phyloP scores from a whole-genome alignment of 1,140 invertebrate genomes.

The silkworm (Bombyx mori) region DNA sequence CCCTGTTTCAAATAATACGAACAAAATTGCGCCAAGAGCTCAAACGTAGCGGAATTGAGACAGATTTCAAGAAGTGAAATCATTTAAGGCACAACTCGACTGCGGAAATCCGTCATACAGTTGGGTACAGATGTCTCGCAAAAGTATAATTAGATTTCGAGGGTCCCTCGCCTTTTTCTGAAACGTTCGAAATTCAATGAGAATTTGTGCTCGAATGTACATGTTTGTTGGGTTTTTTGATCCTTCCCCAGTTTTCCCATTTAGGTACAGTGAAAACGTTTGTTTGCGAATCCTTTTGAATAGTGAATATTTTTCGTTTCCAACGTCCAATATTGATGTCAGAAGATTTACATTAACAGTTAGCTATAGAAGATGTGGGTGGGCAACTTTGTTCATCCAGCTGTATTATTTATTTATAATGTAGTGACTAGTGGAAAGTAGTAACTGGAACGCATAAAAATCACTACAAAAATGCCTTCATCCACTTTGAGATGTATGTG shows the following conservation, averaged over 20 bases:
- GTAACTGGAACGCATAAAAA: no score
- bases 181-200: conserved; percentile 2
- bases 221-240: neutral
- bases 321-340: no score
- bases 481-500: no score
- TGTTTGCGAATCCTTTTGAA: no score
- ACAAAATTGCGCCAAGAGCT: conserved; percentile 19
- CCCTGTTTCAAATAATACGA: conserved; percentile 22
- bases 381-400: no score
- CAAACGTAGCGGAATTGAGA: conserved; percentile 25
- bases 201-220: no score
- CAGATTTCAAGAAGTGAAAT: conserved; percentile 30
- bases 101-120: conserved; percentile 31
- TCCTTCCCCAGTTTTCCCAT: neutral
- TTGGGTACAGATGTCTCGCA: conserved; percentile 12
- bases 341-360: no score
- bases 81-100: conserved; percentile 21
- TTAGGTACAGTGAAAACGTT: neutral
- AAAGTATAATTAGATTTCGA: conserved; percentile 31
- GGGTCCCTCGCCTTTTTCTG: conserved; percentile 13
- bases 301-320: no score
- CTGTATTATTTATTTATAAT: no score
- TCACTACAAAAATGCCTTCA: no score
- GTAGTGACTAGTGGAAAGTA: no score
- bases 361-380: neutral